phyloP scores from a whole-genome alignment of 2,888 invertebrate genomes.

The Ommatoiulus sabulosus region DNA sequence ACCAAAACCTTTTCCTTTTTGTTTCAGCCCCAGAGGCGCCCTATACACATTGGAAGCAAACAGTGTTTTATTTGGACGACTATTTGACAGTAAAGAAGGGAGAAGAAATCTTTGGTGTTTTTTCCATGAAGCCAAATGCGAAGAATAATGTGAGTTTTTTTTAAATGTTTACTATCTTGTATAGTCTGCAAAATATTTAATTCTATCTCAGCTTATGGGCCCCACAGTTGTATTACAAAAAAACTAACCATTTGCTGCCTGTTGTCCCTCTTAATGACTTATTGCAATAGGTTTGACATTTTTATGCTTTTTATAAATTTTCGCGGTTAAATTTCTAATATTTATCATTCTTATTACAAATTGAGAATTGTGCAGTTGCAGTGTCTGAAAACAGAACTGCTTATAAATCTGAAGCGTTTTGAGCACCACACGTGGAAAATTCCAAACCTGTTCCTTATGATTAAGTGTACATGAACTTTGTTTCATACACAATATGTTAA shows the following conservation, averaged over 20 bases:
- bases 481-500: too few species aligned
- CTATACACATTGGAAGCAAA: conserved; percentile 99
- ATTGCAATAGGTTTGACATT: neutral
- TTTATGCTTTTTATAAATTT: too few species aligned
- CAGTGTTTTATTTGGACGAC: conserved; percentile 97
- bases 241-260: neutral
- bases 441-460: too few species aligned
- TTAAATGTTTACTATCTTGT: neutral
- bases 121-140: conserved; percentile 95
- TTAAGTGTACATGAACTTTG: too few species aligned
- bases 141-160: conserved; percentile 79
- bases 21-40: conserved; percentile 87
- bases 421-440: too few species aligned
- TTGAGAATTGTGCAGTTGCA: too few species aligned
- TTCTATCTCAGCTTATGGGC: neutral
- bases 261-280: neutral
- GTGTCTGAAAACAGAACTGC: too few species aligned
- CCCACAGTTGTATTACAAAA: too few species aligned
- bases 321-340: too few species aligned
- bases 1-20: neutral
- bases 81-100: conserved; percentile 94
- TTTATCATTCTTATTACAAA: too few species aligned
- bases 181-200: neutral
- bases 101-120: conserved; percentile 92
- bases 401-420: too few species aligned